Evolutionary conservation across 2,888 invertebrate genomes (phyloP).

Genomic region (Troides helena): DNA sequence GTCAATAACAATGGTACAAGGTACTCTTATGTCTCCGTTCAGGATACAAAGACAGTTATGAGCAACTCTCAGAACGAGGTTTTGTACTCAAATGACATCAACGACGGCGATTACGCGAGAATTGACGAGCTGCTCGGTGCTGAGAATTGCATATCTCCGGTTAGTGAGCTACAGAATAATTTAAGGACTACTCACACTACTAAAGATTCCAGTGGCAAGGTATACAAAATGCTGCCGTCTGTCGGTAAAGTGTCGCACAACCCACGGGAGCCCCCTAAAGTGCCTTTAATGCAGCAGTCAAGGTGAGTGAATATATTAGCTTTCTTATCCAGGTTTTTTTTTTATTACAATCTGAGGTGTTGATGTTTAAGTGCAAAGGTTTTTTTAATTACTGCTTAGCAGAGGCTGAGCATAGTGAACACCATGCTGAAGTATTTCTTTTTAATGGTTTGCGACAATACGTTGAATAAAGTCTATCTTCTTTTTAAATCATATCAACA

Average conservation of each 20-base stretch:
- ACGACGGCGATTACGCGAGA: conserved; percentile 71
- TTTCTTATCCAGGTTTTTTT: no score
- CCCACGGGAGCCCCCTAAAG: conserved; percentile 60
- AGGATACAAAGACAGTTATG: conserved; percentile 72
- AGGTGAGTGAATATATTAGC: conserved; percentile 50
- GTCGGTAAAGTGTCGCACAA: conserved; percentile 67
- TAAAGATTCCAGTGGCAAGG: conserved; percentile 51
- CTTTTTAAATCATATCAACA: no score
- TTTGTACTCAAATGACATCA: conserved; percentile 66
- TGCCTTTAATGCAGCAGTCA: conserved; percentile 60
- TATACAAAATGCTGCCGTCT: conserved; percentile 67
- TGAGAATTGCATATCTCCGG: conserved; percentile 72
- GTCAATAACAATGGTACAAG: conserved; percentile 74
- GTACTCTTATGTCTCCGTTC: conserved; percentile 73
- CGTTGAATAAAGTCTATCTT: no score
- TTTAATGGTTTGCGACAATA: no score
- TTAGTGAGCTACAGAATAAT: conserved; percentile 58
- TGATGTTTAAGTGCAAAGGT: no score
- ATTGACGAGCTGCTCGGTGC: conserved; percentile 70
- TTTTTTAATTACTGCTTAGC: no score
- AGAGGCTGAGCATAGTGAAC: no score
- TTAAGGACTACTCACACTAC: conserved; percentile 69
- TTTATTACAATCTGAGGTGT: no score
- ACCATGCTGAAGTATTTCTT: no score
- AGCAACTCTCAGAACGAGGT: conserved; percentile 74